Evolutionary conservation across 2,113 vertebrate genomes (phyloP).

Genomic region (Mormyrus lacerda): DNA sequence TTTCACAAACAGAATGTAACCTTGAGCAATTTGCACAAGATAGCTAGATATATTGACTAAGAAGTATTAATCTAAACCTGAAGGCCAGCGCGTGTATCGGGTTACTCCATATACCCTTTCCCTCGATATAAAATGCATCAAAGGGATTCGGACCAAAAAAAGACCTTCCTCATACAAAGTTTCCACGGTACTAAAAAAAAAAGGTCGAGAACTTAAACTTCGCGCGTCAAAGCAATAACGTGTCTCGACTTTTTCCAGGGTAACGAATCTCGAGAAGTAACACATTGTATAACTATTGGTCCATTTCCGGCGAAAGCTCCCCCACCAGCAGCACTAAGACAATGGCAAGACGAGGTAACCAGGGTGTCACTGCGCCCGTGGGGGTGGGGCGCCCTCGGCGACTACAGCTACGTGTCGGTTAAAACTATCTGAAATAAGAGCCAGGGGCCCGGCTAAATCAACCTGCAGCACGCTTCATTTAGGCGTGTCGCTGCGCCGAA

Average conservation of each 20-base stretch:
- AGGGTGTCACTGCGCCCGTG: background rate
- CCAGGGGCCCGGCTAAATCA: background rate
- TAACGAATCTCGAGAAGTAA: background rate
- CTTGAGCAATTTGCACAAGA: conserved; percentile 5
- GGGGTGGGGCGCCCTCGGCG: conserved; percentile 18
- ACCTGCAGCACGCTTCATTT: background rate
- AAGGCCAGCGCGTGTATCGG: background rate
- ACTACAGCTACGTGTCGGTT: conserved; percentile 11
- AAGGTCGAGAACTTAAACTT: background rate
- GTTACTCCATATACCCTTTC: background rate
- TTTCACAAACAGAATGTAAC: conserved; percentile 13
- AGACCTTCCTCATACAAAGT: background rate
- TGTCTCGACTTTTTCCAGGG: background rate
- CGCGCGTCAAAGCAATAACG: background rate
- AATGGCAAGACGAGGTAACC: background rate
- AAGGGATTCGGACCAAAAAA: background rate
- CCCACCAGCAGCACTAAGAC: conserved; percentile 7
- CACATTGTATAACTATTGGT: background rate
- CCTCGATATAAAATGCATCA: background rate
- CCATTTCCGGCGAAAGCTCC: conserved; percentile 15
- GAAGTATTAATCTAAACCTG: background rate
- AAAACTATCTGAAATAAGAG: conserved; percentile 35
- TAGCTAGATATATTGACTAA: background rate
- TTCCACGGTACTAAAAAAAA: background rate
- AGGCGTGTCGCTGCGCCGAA: background rate